Percentiles rank a stretch among this genome's conserved stretches.
Conservation (phyloP, 92 coral and sea anemone species). For the Scolanthus callimorphus region DNA sequence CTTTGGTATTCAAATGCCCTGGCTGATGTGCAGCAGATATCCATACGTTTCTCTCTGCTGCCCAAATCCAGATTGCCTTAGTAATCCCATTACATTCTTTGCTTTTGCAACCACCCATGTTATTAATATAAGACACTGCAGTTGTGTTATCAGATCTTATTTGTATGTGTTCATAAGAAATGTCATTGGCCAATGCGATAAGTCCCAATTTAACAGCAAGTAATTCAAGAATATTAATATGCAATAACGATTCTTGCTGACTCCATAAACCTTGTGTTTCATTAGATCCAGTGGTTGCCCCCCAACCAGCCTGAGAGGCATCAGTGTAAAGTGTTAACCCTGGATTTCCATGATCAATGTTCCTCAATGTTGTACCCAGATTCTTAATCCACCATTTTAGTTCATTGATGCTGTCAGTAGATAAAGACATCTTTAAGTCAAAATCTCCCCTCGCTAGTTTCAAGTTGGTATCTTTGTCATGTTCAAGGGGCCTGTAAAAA, state of each 20-base stretch:
- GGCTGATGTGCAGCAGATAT: slow-evolving; percentile 27
- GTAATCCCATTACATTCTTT: slow-evolving; percentile 12
- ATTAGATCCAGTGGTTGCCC: slow-evolving; percentile 8
- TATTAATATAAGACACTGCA: too few relatives aligned
- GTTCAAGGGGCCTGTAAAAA: slow-evolving; percentile 9
- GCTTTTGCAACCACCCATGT: slow-evolving; percentile 20
- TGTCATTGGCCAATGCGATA: background rate
- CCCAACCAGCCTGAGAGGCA: slow-evolving; percentile 48
- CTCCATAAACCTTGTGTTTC: slow-evolving; percentile 40
- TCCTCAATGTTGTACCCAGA: slow-evolving; percentile 5
- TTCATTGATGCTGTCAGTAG: slow-evolving; percentile 6
- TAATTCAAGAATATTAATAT: slow-evolving; percentile 24
- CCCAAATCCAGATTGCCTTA: slow-evolving; percentile 26
- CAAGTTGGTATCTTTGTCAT: slow-evolving; percentile 11
- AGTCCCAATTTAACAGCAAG: slow-evolving; percentile 19
- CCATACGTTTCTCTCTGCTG: slow-evolving; percentile 17
- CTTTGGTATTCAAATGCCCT: slow-evolving; percentile 23
- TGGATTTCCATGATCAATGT: slow-evolving; percentile 34
- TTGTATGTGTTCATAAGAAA: slow-evolving; percentile 11
- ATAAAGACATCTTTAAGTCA: slow-evolving; percentile 8
- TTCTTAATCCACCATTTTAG: slow-evolving; percentile 6
- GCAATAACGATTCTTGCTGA: background rate
- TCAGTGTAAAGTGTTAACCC: slow-evolving; percentile 15
- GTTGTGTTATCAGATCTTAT: slow-evolving; percentile 36
- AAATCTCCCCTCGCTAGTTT: slow-evolving; percentile 18